A percentile compares a stretch with the other conserved stretches of the same genome.
Evolutionary conservation across 2,113 vertebrate genomes (phyloP).

Genomic region (Sebastes schlegelii): DNA sequence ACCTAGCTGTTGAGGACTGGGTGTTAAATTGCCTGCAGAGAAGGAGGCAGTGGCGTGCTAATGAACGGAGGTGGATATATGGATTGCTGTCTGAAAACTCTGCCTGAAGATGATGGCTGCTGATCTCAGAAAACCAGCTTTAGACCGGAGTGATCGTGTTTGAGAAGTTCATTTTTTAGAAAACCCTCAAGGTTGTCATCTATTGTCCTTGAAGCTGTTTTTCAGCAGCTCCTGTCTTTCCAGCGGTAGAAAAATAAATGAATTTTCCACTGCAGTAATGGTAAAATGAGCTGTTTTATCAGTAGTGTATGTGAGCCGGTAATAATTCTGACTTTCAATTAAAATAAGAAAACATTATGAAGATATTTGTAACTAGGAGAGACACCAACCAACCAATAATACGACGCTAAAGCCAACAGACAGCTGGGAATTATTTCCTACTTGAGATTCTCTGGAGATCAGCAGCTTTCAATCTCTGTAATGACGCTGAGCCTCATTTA

Average conservation of each 20-base stretch:
- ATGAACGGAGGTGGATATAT: slow-evolving; percentile 54
- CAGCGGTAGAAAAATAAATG: slow-evolving; percentile 5
- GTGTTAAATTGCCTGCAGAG: slow-evolving; percentile 64
- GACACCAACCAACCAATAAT: slow-evolving; percentile 37
- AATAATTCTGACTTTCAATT: slow-evolving; percentile 11
- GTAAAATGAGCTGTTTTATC: slow-evolving; percentile 20
- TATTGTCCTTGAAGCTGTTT: slow-evolving; percentile 37
- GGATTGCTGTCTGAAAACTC: slow-evolving; percentile 66
- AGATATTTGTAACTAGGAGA: slow-evolving; percentile 15
- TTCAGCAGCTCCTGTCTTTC: slow-evolving; percentile 1
- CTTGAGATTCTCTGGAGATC: slow-evolving; percentile 63
- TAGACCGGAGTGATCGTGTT: slow-evolving; percentile 18
- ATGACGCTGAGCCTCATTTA: slow-evolving; percentile 57
- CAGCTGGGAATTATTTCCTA: slow-evolving; percentile 58
- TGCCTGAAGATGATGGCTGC: slow-evolving; percentile 67
- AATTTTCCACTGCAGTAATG: slow-evolving; percentile 23
- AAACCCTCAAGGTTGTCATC: slow-evolving; percentile 51
- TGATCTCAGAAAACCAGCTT: slow-evolving; percentile 49
- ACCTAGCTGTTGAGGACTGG: slow-evolving; percentile 50
- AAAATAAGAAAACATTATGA: slow-evolving; percentile 23
- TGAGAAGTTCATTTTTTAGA: slow-evolving; percentile 38
- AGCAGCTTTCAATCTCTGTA: slow-evolving; percentile 67
- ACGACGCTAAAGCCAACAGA: slow-evolving; percentile 36
- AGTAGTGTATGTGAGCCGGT: not conserved
- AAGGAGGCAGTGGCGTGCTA: slow-evolving; percentile 50